Base-by-base conservation (phyloP, 2,113 vertebrate species). In the Tor tambroides region DNA sequence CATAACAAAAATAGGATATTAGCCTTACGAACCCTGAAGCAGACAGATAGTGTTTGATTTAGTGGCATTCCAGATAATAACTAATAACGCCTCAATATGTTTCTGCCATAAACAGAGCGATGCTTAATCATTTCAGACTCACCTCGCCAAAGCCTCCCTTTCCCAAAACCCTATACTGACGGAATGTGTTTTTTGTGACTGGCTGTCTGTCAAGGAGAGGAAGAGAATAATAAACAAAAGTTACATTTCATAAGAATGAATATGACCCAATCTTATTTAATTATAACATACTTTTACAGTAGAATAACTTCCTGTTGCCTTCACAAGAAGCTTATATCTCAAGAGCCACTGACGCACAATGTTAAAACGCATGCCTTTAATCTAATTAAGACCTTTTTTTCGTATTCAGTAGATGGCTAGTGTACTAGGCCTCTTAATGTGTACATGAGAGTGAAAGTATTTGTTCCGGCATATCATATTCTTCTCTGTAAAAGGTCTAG, bases 101-200 rank as follows among this genome's bases (percentile, higher is more conserved):
- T 83, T 54, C 46, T 72, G n/a, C 63, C 19, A 72, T n/a, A 83
- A 54, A 72, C 43, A 51, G 15, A 51, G 15, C 26, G 11, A 54
- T 2, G 17, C 8, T 79, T 32, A 59, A 59, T 59, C 5, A 30
- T 32, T 51, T 80, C 51, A 85, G 21, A 89, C 97, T 96, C 91
- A 99, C 98, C 97, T 99, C 98, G 67, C 98, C 98, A 92, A 99
- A 99, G 86, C 98, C 98, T 1, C 98, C 98, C 93, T 99, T 99
- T 86, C 98, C 98, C 90, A 99, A 93, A 79, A 99, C 97, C 86
- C 98, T 94, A 94, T 99, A 99, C 92, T 99, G 98, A 54, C 98
- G 95, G 93, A 99, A 99, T 80, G 97, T 99, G 90, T 96, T 97
- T 94, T 99, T 99, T 75, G 97, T 99, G 92, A 99, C 95, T 21